A percentile compares a stretch with the other conserved stretches of the same genome.
Evolutionary conservation across 1,140 invertebrate genomes (phyloP).

Genomic region (Drosophila chauvacae): DNA sequence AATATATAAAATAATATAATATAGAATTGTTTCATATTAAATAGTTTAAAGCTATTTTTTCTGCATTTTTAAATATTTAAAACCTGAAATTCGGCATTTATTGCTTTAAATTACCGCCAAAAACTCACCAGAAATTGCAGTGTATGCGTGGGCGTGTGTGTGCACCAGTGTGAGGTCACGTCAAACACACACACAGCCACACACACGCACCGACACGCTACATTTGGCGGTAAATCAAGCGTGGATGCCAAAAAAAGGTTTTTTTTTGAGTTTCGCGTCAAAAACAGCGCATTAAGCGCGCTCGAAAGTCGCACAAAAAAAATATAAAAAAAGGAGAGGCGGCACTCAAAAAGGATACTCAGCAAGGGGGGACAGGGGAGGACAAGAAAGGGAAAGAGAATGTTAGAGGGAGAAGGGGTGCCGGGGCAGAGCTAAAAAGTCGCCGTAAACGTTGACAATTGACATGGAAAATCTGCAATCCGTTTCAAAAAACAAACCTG

Average conservation of each 20-base stretch:
- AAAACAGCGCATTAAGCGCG: conserved; percentile 44
- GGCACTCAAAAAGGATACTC: conserved; percentile 29
- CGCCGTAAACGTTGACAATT: conserved; percentile 68
- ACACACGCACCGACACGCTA: conserved; percentile 34
- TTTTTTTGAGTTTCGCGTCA: conserved; percentile 39
- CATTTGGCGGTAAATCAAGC: conserved; percentile 58
- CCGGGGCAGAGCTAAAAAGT: not conserved
- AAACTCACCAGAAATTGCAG: not conserved
- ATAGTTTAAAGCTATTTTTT: not conserved
- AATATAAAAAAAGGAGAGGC: conserved; percentile 2
- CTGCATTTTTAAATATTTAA: not conserved
- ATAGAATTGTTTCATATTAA: not conserved
- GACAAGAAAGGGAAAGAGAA: not conserved
- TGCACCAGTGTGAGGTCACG: conserved; percentile 17
- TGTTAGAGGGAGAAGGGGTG: not conserved
- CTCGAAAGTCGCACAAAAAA: conserved; percentile 15
- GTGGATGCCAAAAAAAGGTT: conserved; percentile 29
- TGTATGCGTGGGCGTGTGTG: conserved; percentile 4
- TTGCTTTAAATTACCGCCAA: not conserved
- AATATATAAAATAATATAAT: too few species aligned
- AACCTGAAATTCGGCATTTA: not conserved
- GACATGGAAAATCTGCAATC: conserved; percentile 68
- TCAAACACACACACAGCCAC: conserved; percentile 28
- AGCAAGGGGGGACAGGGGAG: not conserved
- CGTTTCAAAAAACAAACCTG: conserved; percentile 39